A percentile compares a stretch with the other conserved stretches of the same genome.
Evolutionary conservation across 2,797 vertebrate genomes (phyloP).

Genomic region (Caiman crocodilus): DNA sequence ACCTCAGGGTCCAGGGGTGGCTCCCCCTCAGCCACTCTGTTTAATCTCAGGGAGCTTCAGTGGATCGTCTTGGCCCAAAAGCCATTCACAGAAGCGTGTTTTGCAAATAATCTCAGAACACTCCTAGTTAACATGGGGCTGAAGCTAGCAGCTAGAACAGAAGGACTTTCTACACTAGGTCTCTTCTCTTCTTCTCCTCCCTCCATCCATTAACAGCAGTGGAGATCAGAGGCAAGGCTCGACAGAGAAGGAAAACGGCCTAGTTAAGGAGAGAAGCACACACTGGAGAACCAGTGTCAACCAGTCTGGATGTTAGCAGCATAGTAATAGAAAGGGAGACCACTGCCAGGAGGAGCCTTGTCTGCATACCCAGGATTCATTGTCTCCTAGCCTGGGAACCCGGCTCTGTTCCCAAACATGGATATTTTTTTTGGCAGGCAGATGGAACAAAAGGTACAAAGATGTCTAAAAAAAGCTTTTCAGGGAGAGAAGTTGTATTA

Average conservation of each 20-base stretch:
- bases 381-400: constrained; percentile 77
- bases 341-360: constrained; percentile 37
- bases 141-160: constrained; percentile 35
- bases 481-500: constrained; percentile 46
- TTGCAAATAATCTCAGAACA: not conserved
- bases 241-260: not conserved
- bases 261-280: constrained; percentile 21
- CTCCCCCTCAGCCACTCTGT: too few species aligned
- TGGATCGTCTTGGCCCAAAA: not conserved
- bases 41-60: not conserved
- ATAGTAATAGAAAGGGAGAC: constrained; percentile 40
- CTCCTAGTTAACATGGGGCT: not conserved
- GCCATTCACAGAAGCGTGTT: not conserved
- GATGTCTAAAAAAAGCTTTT: constrained; percentile 71
- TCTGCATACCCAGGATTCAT: constrained; percentile 70
- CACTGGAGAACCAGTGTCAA: not conserved
- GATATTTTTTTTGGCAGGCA: constrained; percentile 78
- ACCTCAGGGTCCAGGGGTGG: too few species aligned
- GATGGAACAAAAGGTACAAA: constrained; percentile 74
- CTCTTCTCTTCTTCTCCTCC: not conserved
- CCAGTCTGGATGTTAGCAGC: not conserved
- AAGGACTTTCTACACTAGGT: not conserved
- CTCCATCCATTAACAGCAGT: not conserved
- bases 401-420: constrained; percentile 72
- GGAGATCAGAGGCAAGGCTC: not conserved